phyloP scores from a whole-genome alignment of 2,113 vertebrate species.

The Micronisus gabar region DNA sequence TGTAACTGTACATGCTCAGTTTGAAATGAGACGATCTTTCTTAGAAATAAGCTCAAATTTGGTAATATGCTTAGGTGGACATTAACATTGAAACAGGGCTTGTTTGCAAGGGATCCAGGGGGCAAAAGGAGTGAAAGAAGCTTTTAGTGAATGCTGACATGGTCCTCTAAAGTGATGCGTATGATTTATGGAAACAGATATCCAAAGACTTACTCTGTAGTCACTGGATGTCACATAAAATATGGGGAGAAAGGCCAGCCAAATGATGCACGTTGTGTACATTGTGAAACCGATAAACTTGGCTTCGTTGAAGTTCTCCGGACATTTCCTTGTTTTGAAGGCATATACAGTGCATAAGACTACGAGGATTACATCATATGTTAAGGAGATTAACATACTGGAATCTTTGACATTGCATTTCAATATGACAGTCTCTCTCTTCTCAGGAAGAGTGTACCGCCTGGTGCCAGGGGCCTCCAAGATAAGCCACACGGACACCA shows the following conservation, averaged over 20 bases:
- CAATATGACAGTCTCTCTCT: constrained; percentile 94
- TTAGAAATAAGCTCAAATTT: background rate
- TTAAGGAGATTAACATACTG: constrained; percentile 95
- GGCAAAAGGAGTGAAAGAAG: background rate
- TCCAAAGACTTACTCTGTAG: constrained; percentile 89
- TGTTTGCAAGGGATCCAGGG: background rate
- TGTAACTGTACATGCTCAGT: background rate
- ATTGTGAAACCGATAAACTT: constrained; percentile 99
- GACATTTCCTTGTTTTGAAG: constrained; percentile 99
- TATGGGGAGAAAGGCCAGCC: constrained; percentile 98
- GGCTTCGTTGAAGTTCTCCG: constrained; percentile 99
- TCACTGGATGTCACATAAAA: constrained; percentile 99
- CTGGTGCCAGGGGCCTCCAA: constrained; percentile 92
- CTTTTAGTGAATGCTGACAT: background rate
- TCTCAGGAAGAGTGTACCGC: constrained; percentile 89
- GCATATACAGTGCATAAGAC: constrained; percentile 98
- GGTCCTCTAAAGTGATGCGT: background rate
- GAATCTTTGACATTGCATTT: constrained; percentile 97
- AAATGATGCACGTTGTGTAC: constrained; percentile 99
- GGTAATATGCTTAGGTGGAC: background rate
- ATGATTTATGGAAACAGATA: background rate
- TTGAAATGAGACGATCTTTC: background rate
- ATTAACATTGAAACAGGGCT: background rate
- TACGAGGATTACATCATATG: constrained; percentile 94
- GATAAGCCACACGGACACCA: constrained; percentile 93